Conservation (phyloP, 2,888 invertebrate genomes). For the Malachius bipustulatus region DNA sequence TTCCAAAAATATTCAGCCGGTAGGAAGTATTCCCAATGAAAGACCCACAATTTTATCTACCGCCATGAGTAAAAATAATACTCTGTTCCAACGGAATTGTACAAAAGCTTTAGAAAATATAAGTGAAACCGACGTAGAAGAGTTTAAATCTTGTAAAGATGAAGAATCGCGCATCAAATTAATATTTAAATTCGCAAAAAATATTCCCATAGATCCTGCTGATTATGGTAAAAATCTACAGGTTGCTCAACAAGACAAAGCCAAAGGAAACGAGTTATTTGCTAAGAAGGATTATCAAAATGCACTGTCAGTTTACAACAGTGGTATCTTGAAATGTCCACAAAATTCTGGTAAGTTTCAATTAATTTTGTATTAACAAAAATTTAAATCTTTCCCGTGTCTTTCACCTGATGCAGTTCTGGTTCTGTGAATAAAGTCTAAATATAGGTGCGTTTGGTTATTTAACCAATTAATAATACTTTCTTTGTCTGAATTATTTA, state of each 20-base stretch:
- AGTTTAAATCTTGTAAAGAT: conserved; percentile 48
- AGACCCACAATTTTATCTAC: background rate
- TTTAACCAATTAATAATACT: conserved; percentile 7
- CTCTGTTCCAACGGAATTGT: conserved; percentile 52
- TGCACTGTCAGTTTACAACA: conserved; percentile 58
- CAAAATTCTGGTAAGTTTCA: conserved; percentile 50
- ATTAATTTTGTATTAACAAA: background rate
- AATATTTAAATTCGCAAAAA: conserved; percentile 38
- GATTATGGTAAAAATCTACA: conserved; percentile 45
- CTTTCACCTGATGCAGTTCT: background rate
- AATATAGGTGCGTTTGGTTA: too few relatives aligned
- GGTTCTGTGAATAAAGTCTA: background rate
- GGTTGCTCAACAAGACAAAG: conserved; percentile 52
- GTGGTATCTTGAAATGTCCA: conserved; percentile 55
- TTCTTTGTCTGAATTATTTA: conserved; percentile 14
- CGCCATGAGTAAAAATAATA: conserved; percentile 2
- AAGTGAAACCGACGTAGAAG: conserved; percentile 46
- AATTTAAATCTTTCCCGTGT: background rate
- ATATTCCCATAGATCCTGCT: conserved; percentile 30
- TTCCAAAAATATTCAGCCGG: too few relatives aligned
- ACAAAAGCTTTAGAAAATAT: conserved; percentile 37
- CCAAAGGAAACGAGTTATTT: conserved; percentile 61
- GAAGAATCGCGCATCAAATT: conserved; percentile 55
- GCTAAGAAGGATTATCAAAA: conserved; percentile 55
- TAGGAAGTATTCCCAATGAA: too few relatives aligned